Evolutionary conservation across 2,888 invertebrate species (phyloP).

Genomic region (Magallana nippona): DNA sequence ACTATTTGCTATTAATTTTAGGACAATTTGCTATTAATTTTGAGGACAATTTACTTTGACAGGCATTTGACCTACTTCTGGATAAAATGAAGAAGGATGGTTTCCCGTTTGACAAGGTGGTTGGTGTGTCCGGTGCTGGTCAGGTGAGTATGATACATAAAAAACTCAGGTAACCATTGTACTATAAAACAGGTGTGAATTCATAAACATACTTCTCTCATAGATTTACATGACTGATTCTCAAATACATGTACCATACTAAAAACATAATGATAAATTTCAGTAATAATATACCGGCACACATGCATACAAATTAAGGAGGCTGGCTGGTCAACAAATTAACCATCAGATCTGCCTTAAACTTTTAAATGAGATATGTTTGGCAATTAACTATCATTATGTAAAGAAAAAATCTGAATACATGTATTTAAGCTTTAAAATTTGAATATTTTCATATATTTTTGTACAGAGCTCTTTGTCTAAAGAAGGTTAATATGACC

Average conservation of each 20-base stretch:
- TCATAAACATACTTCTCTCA: neutral
- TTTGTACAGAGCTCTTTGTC: no score
- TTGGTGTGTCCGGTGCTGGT: constrained; percentile 92
- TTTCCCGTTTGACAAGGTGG: constrained; percentile 90
- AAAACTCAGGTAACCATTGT: neutral
- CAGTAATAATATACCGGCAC: no score
- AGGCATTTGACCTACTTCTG: constrained; percentile 94
- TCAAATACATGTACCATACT: neutral
- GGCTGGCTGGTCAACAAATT: no score
- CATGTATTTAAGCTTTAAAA: no score
- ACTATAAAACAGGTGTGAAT: neutral
- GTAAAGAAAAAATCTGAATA: no score
- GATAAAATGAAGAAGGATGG: constrained; percentile 90
- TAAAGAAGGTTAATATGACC: no score
- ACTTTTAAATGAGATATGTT: no score
- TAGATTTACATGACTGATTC: neutral
- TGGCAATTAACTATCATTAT: no score
- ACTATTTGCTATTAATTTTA: neutral
- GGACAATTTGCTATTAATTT: neutral
- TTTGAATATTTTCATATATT: no score
- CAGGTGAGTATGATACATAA: constrained; percentile 84
- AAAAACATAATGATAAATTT: neutral
- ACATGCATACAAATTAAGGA: no score
- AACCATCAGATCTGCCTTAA: no score
- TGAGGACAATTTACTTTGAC: constrained; percentile 30